Conservation (phyloP, 2,797 vertebrate species). For the Dryobates pubescens region DNA sequence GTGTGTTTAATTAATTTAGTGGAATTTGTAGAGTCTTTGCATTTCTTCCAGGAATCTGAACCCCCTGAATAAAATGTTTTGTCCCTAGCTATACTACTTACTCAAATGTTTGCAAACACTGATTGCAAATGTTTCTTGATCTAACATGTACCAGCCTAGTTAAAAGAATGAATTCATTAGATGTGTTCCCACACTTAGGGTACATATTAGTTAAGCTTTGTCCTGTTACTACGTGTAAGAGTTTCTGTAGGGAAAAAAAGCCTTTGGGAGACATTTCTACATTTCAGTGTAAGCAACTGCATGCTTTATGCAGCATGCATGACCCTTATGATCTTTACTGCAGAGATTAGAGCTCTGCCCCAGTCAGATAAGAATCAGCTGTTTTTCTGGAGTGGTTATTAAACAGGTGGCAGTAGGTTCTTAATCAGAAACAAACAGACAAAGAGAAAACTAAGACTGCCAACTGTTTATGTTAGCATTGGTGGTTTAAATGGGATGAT, state of each 20-base stretch:
- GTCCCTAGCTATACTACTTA: neutral
- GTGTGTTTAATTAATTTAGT: neutral
- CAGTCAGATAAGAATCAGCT: neutral
- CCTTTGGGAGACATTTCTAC: neutral
- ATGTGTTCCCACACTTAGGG: neutral
- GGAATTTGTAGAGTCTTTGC: neutral
- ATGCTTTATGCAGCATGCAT: neutral
- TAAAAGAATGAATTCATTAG: neutral
- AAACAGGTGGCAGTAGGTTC: neutral
- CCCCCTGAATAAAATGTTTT: neutral
- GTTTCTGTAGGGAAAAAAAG: neutral
- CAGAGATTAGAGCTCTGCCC: neutral
- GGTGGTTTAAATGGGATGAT: neutral
- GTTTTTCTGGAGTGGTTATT: neutral
- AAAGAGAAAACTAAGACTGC: neutral
- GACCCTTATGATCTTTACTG: neutral
- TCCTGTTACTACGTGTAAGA: neutral
- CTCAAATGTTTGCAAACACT: neutral
- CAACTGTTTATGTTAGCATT: neutral
- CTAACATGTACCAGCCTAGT: neutral
- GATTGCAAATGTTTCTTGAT: neutral
- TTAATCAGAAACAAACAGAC: neutral
- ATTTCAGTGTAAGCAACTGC: neutral
- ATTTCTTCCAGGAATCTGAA: neutral
- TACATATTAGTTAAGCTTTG: neutral